Evolutionary conservation across 2,113 vertebrate genomes (phyloP).

Genomic region (Cavia aperea): DNA sequence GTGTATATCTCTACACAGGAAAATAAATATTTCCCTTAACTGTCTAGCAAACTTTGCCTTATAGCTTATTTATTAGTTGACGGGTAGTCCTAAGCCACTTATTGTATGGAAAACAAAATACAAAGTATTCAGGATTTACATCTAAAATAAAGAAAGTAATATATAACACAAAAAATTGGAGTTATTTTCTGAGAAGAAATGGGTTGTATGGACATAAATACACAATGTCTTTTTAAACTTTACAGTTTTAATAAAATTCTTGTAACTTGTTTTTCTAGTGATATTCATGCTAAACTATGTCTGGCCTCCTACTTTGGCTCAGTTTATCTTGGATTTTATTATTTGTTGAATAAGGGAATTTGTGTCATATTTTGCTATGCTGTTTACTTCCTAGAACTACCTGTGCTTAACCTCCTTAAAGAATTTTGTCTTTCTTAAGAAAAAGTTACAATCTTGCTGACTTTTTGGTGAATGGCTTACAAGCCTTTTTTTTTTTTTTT

Average conservation of each 20-base stretch:
- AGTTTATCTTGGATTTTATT: not conserved
- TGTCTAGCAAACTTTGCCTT: not conserved
- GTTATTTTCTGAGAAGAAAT: not conserved
- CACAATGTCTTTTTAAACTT: not conserved
- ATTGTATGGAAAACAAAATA: not conserved
- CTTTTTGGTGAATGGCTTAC: not conserved
- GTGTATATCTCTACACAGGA: not conserved
- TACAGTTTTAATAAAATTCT: not conserved
- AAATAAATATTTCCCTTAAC: not conserved
- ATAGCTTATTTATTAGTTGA: not conserved
- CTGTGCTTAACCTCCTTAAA: not conserved
- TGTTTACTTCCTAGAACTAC: fast-evolving
- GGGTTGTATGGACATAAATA: not conserved
- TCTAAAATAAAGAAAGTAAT: not conserved
- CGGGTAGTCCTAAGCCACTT: not conserved
- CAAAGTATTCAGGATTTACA: not conserved
- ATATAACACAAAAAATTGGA: not conserved
- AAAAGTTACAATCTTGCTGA: not conserved
- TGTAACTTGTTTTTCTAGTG: not conserved
- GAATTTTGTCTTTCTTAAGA: not conserved
- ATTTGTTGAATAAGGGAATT: not conserved
- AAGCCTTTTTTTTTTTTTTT: not conserved
- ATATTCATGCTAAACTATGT: not conserved
- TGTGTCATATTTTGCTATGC: not conserved
- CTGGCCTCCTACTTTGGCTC: not conserved